These are phyloP conservation scores for Sesamia nonagrioides DNA, from an alignment of 1,140 invertebrate species.

Conservation along the genomic window DNA sequence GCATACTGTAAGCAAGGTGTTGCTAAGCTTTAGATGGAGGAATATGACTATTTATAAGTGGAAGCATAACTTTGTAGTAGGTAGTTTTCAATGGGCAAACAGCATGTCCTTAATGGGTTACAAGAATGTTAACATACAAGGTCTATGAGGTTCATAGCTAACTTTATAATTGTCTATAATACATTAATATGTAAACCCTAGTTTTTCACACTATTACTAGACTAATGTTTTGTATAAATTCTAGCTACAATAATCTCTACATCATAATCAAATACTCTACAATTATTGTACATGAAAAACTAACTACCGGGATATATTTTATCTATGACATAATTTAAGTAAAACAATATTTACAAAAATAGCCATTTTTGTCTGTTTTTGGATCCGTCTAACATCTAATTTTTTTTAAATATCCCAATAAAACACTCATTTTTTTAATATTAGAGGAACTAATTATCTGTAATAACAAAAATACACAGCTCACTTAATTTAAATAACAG, in stretches of 20 bases:
- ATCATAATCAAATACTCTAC: conserved; percentile 80
- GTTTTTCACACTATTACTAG: conserved; percentile 78
- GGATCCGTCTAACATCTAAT: conserved; percentile 75
- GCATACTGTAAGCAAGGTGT: conserved; percentile 32
- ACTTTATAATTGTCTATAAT: conserved; percentile 76
- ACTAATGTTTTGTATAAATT: conserved; percentile 85
- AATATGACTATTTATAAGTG: conserved; percentile 34
- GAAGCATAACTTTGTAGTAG: conserved; percentile 45
- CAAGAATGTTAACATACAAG: conserved; percentile 68
- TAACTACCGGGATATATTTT: conserved; percentile 83
- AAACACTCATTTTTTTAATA: conserved; percentile 66
- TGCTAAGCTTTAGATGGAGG: conserved; percentile 39
- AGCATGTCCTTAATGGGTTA: conserved; percentile 63
- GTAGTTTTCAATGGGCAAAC: conserved; percentile 44
- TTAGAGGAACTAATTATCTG: conserved; percentile 76
- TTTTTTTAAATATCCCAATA: conserved; percentile 64
- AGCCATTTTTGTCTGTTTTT: conserved; percentile 80
- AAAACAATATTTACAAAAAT: conserved; percentile 87
- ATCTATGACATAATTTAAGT: conserved; percentile 85
- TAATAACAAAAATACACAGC: conserved; percentile 62
- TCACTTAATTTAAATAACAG: conserved; percentile 51
- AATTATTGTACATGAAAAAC: conserved; percentile 87
- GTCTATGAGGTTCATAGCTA: conserved; percentile 75
- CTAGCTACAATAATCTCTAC: conserved; percentile 81
- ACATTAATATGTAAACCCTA: conserved; percentile 74